phyloP scores from a whole-genome alignment of 2,888 invertebrate species.

The Cephus sareptanus region DNA sequence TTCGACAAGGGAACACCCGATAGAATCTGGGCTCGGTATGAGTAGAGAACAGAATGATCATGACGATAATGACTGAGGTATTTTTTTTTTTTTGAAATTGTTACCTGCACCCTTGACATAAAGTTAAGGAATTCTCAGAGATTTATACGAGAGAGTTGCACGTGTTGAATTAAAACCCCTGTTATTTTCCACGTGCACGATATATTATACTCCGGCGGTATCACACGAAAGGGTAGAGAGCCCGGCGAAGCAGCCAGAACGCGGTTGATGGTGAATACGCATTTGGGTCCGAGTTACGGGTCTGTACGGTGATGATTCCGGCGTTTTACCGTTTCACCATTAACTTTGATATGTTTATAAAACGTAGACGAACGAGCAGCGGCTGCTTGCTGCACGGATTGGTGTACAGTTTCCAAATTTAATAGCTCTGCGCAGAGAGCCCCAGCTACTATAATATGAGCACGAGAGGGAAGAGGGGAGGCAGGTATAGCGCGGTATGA shows the following conservation, averaged over 20 bases:
- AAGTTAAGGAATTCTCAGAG: background rate
- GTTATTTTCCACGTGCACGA: background rate
- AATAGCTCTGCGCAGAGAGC: conserved; percentile 50
- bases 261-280: conserved; percentile 22
- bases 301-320: conserved; percentile 9
- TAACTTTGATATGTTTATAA: conserved; percentile 60
- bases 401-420: conserved; percentile 58
- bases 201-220: background rate
- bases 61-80: background rate
- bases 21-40: background rate
- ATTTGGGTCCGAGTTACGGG: conserved; percentile 43
- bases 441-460: background rate
- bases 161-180: too few relatives aligned
- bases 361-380: conserved; percentile 36
- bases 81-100: background rate
- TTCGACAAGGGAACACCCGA: background rate
- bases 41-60: background rate
- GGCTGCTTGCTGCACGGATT: background rate
- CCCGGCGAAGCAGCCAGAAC: background rate
- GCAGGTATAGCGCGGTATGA: conserved; percentile 36
- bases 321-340: conserved; percentile 36
- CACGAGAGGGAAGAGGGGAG: conserved; percentile 19
- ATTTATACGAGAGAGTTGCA: background rate
- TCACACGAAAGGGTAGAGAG: conserved; percentile 9
- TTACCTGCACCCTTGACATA: too few relatives aligned